These are phyloP conservation scores for Pristis pectinata DNA, from an alignment of 2,797 vertebrate genomes.

Conservation along the genomic window DNA sequence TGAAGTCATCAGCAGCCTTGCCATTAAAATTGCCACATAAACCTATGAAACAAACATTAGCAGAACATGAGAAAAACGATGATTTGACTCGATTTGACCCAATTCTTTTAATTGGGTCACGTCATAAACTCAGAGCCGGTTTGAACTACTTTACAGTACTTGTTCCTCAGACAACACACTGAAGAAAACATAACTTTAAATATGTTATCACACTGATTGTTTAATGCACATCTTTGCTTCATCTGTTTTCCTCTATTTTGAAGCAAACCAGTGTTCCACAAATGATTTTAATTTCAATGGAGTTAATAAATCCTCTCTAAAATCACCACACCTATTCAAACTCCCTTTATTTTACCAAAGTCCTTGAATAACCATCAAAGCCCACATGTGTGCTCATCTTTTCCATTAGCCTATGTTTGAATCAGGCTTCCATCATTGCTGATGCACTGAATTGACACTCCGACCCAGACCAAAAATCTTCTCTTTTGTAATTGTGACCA, in stretches of 20 bases:
- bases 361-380: background rate
- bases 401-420: too few species aligned
- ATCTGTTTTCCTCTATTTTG: background rate
- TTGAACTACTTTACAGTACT: background rate
- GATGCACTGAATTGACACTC: background rate
- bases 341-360: background rate
- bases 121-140: background rate
- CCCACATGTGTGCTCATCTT: background rate
- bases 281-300: background rate
- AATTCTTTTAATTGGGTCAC: background rate
- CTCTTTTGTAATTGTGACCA: background rate
- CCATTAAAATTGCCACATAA: constrained; percentile 70
- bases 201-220: background rate
- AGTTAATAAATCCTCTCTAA: background rate
- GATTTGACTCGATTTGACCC: background rate
- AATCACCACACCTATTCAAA: background rate
- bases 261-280: background rate
- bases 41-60: constrained; percentile 50
- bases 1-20: constrained; percentile 67
- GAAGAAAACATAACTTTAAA: background rate
- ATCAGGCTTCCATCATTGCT: too few species aligned
- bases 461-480: background rate
- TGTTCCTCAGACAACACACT: background rate
- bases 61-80: background rate
- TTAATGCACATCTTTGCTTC: background rate